A percentile compares a stretch with the other conserved stretches of the same genome.
These are phyloP conservation scores for Anser cygnoides DNA, from an alignment of 2,113 vertebrate species.

Conservation along the genomic window DNA sequence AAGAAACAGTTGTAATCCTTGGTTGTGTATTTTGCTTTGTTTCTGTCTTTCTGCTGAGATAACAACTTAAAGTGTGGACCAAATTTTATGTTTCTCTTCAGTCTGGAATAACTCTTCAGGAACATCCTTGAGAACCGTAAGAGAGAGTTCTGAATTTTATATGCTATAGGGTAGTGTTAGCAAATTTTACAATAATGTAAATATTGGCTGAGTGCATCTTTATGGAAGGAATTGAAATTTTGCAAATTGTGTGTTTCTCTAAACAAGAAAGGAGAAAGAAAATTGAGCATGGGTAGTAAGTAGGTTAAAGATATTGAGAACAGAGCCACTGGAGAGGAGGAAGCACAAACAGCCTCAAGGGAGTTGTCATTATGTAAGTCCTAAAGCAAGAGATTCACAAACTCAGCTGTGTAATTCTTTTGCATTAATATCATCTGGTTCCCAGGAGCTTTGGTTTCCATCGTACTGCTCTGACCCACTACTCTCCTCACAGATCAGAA, in stretches of 20 bases:
- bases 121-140: neutral
- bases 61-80: neutral
- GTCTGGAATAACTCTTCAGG: neutral
- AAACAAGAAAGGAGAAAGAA: neutral
- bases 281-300: neutral
- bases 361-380: neutral
- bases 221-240: neutral
- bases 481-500: neutral
- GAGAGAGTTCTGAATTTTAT: neutral
- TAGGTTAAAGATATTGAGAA: neutral
- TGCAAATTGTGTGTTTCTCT: neutral
- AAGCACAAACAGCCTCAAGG: neutral
- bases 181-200: neutral
- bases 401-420: neutral
- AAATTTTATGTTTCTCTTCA: neutral
- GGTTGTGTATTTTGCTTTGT: neutral
- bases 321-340: neutral
- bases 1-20: accelerated
- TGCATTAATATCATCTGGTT: neutral
- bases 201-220: neutral
- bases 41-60: neutral
- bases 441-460: neutral
- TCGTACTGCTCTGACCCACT: neutral
- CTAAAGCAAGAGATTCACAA: neutral
- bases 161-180: neutral